phyloP scores from a whole-genome alignment of 2,113 vertebrate genomes.

The Peromyscus leucopus region DNA sequence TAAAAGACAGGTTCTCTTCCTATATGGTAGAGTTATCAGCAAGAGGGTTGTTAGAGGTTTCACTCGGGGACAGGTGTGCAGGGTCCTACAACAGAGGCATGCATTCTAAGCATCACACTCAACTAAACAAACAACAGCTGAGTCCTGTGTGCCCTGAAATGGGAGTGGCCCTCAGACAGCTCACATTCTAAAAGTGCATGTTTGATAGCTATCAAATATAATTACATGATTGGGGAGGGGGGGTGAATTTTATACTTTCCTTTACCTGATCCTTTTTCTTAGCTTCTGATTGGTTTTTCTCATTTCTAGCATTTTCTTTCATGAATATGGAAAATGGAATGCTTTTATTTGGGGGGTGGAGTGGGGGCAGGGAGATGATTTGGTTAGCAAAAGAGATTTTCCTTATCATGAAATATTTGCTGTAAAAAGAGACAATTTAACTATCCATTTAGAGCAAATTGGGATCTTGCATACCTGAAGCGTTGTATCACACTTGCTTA shows the following conservation, averaged over 20 bases:
- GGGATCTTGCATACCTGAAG: conserved; percentile 74
- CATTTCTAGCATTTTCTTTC: conserved; percentile 11
- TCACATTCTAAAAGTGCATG: neutral
- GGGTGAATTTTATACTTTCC: neutral
- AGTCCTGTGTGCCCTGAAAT: neutral
- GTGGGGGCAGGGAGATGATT: neutral
- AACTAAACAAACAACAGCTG: neutral
- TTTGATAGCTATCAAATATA: neutral
- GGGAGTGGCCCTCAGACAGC: neutral
- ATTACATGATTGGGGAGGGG: neutral
- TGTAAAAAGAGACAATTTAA: conserved; percentile 61
- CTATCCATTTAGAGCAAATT: conserved; percentile 65
- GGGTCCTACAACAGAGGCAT: neutral
- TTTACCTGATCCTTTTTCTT: neutral
- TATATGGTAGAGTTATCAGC: neutral
- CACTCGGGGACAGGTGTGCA: neutral
- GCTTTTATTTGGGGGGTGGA: conserved; percentile 38
- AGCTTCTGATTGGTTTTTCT: neutral
- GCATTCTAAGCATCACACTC: neutral
- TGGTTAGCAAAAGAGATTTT: conserved; percentile 64
- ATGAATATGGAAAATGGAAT: conserved; percentile 44
- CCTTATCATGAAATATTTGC: conserved; percentile 67
- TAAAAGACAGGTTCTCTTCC: conserved; percentile 26
- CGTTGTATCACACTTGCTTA: conserved; percentile 68
- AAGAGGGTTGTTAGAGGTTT: neutral